These are phyloP conservation scores for Hyposoter didymator DNA, from an alignment of 2,888 invertebrate species.

Conservation along the genomic window DNA sequence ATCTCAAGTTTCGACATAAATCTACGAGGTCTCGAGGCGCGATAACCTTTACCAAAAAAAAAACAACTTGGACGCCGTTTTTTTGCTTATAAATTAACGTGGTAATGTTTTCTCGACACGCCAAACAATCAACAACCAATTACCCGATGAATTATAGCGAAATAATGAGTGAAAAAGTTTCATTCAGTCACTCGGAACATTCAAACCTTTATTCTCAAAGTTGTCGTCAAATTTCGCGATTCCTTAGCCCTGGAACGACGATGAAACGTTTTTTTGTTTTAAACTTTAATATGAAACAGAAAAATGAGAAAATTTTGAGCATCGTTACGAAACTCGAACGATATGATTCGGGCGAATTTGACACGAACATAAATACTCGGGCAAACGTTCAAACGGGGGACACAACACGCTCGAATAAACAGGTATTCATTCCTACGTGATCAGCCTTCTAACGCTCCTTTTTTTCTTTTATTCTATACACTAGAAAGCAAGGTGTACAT, in stretches of 20 bases:
- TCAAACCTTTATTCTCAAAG: background rate
- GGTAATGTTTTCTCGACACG: slow-evolving; percentile 10
- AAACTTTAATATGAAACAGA: background rate
- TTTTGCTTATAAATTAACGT: background rate
- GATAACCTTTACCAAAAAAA: slow-evolving; percentile 16
- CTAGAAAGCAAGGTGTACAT: slow-evolving; percentile 17
- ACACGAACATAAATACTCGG: slow-evolving; percentile 28
- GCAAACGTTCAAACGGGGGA: slow-evolving; percentile 33
- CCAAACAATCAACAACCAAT: slow-evolving; percentile 11
- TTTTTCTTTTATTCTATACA: slow-evolving; percentile 25
- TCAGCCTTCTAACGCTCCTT: slow-evolving; percentile 41
- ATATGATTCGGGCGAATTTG: slow-evolving; percentile 2
- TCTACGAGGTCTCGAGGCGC: slow-evolving; percentile 28
- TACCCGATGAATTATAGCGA: slow-evolving; percentile 3
- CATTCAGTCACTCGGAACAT: no score
- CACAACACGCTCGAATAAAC: slow-evolving; percentile 46
- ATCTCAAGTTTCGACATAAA: slow-evolving; percentile 4
- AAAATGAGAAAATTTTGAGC: background rate
- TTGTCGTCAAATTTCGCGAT: background rate
- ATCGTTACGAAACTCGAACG: slow-evolving; percentile 9
- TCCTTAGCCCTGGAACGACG: no score
- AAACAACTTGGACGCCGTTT: background rate
- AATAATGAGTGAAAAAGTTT: background rate
- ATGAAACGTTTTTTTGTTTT: background rate
- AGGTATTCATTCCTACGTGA: slow-evolving; percentile 63